Percentiles rank a stretch among this genome's conserved stretches.
phyloP scores from a whole-genome alignment of 1,140 invertebrate genomes.

The Zaprionus kolodkinae region DNA sequence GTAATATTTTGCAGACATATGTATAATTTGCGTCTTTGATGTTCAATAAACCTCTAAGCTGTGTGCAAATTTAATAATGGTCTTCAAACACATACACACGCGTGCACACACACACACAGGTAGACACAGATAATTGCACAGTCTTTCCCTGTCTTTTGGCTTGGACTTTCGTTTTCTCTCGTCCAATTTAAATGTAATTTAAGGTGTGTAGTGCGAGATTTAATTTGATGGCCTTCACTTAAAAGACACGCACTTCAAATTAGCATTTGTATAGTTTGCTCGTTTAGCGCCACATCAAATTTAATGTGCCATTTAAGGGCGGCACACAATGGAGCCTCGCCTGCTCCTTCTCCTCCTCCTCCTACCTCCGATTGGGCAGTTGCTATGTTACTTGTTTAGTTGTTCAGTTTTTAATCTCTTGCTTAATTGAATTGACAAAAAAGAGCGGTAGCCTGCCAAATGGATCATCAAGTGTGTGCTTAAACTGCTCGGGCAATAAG shows the following conservation, averaged over 20 bases:
- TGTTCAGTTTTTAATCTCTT: constrained; percentile 52
- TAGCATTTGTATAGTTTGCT: constrained; percentile 61
- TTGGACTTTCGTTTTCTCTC: neutral
- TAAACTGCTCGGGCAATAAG: constrained; percentile 50
- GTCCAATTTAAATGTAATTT: constrained; percentile 24
- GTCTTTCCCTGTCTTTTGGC: neutral
- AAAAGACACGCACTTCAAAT: constrained; percentile 47
- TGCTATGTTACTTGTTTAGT: constrained; percentile 47
- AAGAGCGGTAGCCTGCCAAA: constrained; percentile 53
- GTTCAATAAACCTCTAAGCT: constrained; percentile 42
- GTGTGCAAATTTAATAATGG: constrained; percentile 28
- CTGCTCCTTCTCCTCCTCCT: neutral
- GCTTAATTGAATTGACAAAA: constrained; percentile 73
- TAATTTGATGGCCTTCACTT: constrained; percentile 48
- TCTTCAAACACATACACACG: constrained; percentile 8
- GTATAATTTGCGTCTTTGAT: constrained; percentile 32
- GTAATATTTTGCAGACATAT: constrained; percentile 32
- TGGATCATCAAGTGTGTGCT: constrained; percentile 40
- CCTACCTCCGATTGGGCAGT: constrained; percentile 40
- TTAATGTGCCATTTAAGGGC: constrained; percentile 71
- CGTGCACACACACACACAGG: neutral
- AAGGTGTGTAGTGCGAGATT: constrained; percentile 25
- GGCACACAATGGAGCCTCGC: neutral
- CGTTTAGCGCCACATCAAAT: constrained; percentile 60
- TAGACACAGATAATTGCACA: neutral